These are phyloP conservation scores for Umimayanthus chanpuru DNA, from an alignment of 92 coral and sea anemone genomes.

Conservation along the genomic window DNA sequence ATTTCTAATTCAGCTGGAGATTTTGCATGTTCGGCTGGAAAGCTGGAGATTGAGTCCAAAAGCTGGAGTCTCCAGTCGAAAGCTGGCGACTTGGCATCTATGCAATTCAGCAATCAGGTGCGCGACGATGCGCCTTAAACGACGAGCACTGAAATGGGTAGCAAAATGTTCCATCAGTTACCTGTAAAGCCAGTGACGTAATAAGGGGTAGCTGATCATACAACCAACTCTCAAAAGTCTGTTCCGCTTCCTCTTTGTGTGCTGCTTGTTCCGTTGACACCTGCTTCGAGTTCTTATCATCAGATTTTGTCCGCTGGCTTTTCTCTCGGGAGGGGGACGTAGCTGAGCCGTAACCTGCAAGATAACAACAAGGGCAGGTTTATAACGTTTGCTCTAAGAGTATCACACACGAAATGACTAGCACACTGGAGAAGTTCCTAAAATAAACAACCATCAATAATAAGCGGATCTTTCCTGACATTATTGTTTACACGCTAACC, in stretches of 20 bases:
- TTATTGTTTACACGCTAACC: too few relatives aligned
- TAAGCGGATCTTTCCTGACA: too few relatives aligned
- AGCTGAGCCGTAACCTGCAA: constrained; percentile 66
- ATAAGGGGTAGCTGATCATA: constrained; percentile 84
- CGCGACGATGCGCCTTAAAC: too few relatives aligned
- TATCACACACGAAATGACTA: not conserved
- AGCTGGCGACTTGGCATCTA: too few relatives aligned
- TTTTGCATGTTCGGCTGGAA: too few relatives aligned
- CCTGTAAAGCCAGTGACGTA: constrained; percentile 88
- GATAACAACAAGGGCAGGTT: not conserved
- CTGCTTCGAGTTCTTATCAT: constrained; percentile 48
- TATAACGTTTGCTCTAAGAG: too few relatives aligned
- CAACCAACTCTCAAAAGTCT: constrained; percentile 85
- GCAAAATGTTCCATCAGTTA: not conserved
- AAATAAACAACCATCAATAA: not conserved
- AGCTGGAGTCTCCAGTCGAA: too few relatives aligned
- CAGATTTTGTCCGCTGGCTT: constrained; percentile 44
- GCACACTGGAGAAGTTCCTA: not conserved
- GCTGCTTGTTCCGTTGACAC: constrained; percentile 47
- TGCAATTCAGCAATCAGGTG: too few relatives aligned
- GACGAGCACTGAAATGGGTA: too few relatives aligned
- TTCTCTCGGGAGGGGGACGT: constrained; percentile 77
- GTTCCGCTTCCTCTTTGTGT: constrained; percentile 51
- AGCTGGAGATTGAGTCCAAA: too few relatives aligned
- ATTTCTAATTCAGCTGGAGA: too few relatives aligned